A percentile compares a stretch with the other conserved stretches of the same genome.
phyloP scores from a whole-genome alignment of 1,140 invertebrate species.

The Nylanderia fulva region DNA sequence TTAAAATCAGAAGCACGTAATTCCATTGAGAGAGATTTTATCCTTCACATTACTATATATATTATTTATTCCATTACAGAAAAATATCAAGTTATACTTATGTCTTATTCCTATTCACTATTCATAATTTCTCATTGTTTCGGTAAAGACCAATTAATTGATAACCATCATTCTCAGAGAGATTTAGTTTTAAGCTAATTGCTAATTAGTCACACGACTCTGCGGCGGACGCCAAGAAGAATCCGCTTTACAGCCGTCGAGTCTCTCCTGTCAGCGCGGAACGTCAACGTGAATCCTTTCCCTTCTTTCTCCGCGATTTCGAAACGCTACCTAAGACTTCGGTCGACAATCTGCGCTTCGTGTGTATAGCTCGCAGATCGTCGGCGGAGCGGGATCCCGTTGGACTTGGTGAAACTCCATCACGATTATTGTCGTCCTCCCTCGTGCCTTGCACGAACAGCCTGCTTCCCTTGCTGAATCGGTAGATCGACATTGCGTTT shows the following conservation, averaged over 20 bases:
- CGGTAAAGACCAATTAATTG: slow-evolving; percentile 22
- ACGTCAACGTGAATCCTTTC: slow-evolving; percentile 43
- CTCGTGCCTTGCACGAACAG: slow-evolving; percentile 93
- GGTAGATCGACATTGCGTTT: slow-evolving; percentile 90
- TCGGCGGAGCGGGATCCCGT: slow-evolving; percentile 82
- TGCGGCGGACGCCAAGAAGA: background rate
- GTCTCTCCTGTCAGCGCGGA: background rate
- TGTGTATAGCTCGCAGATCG: slow-evolving; percentile 91
- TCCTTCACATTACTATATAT: background rate
- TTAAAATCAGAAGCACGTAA: background rate
- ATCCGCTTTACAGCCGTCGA: background rate
- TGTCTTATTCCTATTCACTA: too few relatives aligned
- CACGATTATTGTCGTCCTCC: slow-evolving; percentile 88
- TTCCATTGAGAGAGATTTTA: background rate
- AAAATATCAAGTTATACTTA: too few relatives aligned
- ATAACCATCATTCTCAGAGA: background rate
- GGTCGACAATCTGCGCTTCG: slow-evolving; percentile 93
- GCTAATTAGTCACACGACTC: background rate
- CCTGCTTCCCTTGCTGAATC: slow-evolving; percentile 90
- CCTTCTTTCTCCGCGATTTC: slow-evolving; percentile 26
- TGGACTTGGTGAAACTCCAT: slow-evolving; percentile 79
- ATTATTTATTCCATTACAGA: background rate
- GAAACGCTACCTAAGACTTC: slow-evolving; percentile 90
- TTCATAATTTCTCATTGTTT: slow-evolving; percentile 29
- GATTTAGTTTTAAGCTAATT: slow-evolving; percentile 16